Evolutionary conservation across 1,140 invertebrate species (phyloP), one percentile per base, ranked within the genome.

Genomic region (Scaptomyza montana): DNA sequence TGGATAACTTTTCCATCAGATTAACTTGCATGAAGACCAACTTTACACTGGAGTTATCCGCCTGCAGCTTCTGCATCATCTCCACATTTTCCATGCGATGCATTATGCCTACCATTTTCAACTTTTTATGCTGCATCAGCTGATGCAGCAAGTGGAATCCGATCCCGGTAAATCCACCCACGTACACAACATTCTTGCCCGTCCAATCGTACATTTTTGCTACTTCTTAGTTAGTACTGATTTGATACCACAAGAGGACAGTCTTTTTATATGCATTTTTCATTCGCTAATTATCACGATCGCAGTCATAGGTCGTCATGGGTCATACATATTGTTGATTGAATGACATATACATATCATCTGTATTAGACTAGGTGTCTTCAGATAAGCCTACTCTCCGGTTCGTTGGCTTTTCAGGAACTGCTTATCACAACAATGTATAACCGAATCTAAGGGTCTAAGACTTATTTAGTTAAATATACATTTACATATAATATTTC

Each of bases 31-130:
- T 71, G 53, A 89, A 91, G 2, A 77, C 25, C 0, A 90, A 57
- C 21, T 90, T 81, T 0, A 80, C 77, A 3, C 46, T 66, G 8
- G 74, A 53, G 55, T 82, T 80, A 7, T 80, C 64, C 0, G 74
- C 76, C 65, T 91, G 90, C 21, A 91, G 62, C 28, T 90, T 89
- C 59, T 89, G 74, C 51, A 91, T 67, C 77, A 89, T 86, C 59
- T 91, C 86, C 30, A 86, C 65, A 55, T 91, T 91, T 68, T 91
- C 90, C 86, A 91, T 86, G 62, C 84, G 78, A 21, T 81, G 73
- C 65, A 77, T 54, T 3, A 91, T 79, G 54, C 85, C 76, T 12
- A 91, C 51, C 68, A 73, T 75, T 49, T 91, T 74, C 13, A 91
- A 59, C 19, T 89, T 80, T 46, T 91, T 75, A 7, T 74, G 63